Base-by-base conservation (phyloP, 2,113 vertebrate species). In the Ornithorhynchus anatinus region DNA sequence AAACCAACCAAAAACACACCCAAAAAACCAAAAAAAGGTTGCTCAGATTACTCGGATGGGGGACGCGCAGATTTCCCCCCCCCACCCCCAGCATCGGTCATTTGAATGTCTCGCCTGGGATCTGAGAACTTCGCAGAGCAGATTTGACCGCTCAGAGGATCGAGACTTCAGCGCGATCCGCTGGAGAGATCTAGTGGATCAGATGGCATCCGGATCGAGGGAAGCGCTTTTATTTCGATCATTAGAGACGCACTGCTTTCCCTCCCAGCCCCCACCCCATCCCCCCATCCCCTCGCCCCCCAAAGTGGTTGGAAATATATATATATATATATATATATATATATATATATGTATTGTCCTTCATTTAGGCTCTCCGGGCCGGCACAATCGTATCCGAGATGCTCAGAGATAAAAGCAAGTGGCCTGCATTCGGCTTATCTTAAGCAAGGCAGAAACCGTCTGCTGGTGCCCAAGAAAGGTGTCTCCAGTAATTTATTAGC, bases 351-450 rank as follows among this genome's bases (percentile, higher is more conserved):
- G n/a, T 60, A 37, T 43, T 19, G 73, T 51, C 65, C 62, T 78
- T 79, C 72, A 50, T 75, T 72, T 70, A 29, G 68, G 59, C 52
- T 72, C 53, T 33, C 31, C 14, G 7, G 45, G 67, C 60, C 42
- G 57, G 57, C 67, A 33, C 31, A n/a, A n/a, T 10, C 17, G 16
- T 3, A 33, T 10, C 19, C 29, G 61, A 58, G 64, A 57, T 66
- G 60, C 70, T 27, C 16, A 10, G n/a, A 36, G 69, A 58, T 36
- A 63, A 13, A 36, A 25, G 31, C n/a, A 37, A 72, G 48, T 59
- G 86, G 86, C 84, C 80, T 79, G 67, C 48, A 73, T 72, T 75
- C 82, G 38, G 44, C 52, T 77, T 60, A 73, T 73, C 59, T 82
- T 33, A 62, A 54, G 63, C 54, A 77, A 72, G 64, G 31, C 36